A percentile compares a stretch with the other conserved stretches of the same genome.
phyloP scores from a whole-genome alignment of 2,797 vertebrate genomes.

The Enteromius afrohamiltoni region DNA sequence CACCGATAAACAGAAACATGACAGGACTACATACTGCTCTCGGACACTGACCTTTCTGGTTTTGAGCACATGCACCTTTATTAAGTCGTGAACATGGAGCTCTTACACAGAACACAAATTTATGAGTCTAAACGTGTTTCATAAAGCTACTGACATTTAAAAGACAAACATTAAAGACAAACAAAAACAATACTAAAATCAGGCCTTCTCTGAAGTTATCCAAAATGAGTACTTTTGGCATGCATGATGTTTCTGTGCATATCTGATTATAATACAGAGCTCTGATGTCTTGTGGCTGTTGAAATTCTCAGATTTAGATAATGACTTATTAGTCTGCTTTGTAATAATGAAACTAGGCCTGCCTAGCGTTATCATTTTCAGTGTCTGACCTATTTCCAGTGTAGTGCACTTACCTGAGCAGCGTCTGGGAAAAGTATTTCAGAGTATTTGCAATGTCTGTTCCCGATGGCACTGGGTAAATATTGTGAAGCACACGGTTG shows the following conservation, averaged over 20 bases:
- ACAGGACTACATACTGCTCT: slow-evolving; percentile 57
- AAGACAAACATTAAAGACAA: not conserved
- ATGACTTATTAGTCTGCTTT: not conserved
- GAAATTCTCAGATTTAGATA: not conserved
- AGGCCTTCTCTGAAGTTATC: not conserved
- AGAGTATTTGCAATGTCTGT: slow-evolving; percentile 99
- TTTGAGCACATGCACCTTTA: not conserved
- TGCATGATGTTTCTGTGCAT: not conserved
- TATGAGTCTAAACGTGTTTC: not conserved
- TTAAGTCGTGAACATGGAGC: not conserved
- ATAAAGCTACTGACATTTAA: not conserved
- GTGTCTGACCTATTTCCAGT: slow-evolving; percentile 76
- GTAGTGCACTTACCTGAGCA: slow-evolving; percentile 96
- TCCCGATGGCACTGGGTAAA: slow-evolving; percentile 99
- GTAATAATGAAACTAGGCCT: not conserved
- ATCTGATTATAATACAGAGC: not conserved
- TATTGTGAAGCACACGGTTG: slow-evolving; percentile 99
- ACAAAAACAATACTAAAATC: not conserved
- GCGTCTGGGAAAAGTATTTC: slow-evolving; percentile 99
- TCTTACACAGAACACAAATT: not conserved
- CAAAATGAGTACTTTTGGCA: not conserved
- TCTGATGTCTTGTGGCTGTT: not conserved
- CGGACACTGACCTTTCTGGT: not conserved
- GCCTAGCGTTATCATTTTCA: slow-evolving; percentile 47
- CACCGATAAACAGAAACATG: slow-evolving; percentile 78